Percentiles rank a stretch among this genome's conserved stretches.
These are phyloP conservation scores for Toxotes chatareus DNA, from an alignment of 2,113 vertebrate species.

Conservation along the genomic window DNA sequence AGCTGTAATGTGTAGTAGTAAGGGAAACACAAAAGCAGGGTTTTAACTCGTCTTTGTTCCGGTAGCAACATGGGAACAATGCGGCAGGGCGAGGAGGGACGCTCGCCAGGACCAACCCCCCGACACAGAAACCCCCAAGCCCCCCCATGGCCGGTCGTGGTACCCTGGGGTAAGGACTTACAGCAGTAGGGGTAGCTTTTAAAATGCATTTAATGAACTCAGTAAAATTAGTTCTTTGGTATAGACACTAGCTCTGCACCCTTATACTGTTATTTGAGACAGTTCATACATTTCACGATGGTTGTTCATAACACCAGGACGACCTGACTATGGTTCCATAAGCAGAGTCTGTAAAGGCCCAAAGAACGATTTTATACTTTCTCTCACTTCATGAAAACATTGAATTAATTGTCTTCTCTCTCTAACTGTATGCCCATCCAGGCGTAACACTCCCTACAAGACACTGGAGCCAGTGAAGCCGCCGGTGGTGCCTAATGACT, in stretches of 20 bases:
- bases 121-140: conserved; percentile 97
- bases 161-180: conserved; percentile 89
- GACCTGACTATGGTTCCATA: neutral
- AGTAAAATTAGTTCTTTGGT: neutral
- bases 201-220: neutral
- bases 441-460: conserved; percentile 97
- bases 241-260: neutral
- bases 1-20: conserved; percentile 2
- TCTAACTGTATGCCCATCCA: conserved; percentile 60
- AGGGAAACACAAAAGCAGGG: neutral
- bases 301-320: neutral
- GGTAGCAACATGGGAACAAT: conserved; percentile 95
- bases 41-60: conserved; percentile 38
- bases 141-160: conserved; percentile 97
- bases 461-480: conserved; percentile 97
- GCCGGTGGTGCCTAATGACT: conserved; percentile 96
- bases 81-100: conserved; percentile 91
- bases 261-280: neutral
- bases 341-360: conserved; percentile 5
- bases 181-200: neutral
- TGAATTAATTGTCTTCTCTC: neutral
- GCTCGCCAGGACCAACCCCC: conserved; percentile 96
- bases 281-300: neutral
- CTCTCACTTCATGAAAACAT: neutral
- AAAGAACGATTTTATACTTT: neutral